Base-by-base conservation (phyloP, 2,888 invertebrate species). In the Cosmia pyralina region DNA sequence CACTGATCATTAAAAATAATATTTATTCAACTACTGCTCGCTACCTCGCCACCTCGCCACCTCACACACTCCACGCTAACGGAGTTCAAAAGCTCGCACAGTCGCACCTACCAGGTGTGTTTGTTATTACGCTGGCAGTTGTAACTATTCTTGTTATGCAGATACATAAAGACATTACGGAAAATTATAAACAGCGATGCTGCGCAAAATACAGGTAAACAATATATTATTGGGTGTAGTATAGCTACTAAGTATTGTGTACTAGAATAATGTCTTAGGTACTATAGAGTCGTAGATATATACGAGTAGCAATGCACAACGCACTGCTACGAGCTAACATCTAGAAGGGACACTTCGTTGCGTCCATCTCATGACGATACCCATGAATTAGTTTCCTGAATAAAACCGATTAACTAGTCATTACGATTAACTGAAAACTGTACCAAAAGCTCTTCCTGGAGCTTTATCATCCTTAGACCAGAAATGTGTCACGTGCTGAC, bases 1-100 rank as follows among this genome's bases (percentile, higher is more conserved):
- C 93, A 93, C 94, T 95, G 94, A 95, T 96, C 96, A 92, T 92
- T 94, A 93, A 92, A 93, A 94, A 96, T 93, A 96, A 96, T 96
- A 95, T 95, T 96, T 94, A 91, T 94, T 93, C 90, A 90, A 90
- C 90, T 91, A 92, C 92, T 88, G 90, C 86, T 87, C 86, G 87
- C 88, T 87, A 79, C 81, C 85, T 82, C 82, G 88, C 72, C 53
- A 80, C 79, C 69, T 81, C 79, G 86, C 72, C 50, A 82, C 75
- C 62, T 62, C 73, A 68, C 67, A 72, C 82, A 77, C 79, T 78
- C 70, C 70, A 69, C 63, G 57, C 52, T 78, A 77, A 85, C 82
- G 74, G 71, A 85, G 59, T 63, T 69, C 58, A 63, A 79, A 86
- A 86, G 83, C 83, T 83, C 67, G 59, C 28, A 1, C 28, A 28